These are phyloP conservation scores for Phoenoteleia sp. DNA, from an alignment of 2,888 invertebrate species.

Conservation along the genomic window DNA sequence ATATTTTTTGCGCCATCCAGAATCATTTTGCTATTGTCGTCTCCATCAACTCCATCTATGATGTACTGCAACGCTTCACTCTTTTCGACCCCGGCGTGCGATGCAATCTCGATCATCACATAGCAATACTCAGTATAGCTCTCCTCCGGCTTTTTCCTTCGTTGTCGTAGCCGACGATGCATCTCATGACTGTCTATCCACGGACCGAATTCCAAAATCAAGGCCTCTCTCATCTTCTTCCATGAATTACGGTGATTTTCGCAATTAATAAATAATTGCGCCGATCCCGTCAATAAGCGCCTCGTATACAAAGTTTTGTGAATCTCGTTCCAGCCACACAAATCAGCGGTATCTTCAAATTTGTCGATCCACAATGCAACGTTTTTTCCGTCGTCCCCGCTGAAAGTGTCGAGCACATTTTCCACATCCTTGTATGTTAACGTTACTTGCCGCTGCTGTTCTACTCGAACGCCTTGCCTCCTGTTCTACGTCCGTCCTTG, in stretches of 20 bases:
- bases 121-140: constrained; percentile 36
- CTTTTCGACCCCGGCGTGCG: constrained; percentile 6
- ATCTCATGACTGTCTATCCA: constrained; percentile 25
- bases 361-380: not conserved
- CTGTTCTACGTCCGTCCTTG: not conserved
- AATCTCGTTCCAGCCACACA: not conserved
- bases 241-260: constrained; percentile 36
- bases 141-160: constrained; percentile 33
- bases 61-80: not conserved
- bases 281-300: constrained; percentile 36
- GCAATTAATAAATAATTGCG: not conserved
- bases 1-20: not conserved
- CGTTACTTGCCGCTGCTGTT: too few relatives aligned
- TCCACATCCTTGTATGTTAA: not conserved
- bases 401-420: not conserved
- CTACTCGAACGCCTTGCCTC: too few relatives aligned
- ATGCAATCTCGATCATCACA: constrained; percentile 31
- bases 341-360: not conserved
- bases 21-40: not conserved
- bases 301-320: not conserved
- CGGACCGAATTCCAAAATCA: constrained; percentile 13
- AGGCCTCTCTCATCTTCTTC: constrained; percentile 6
- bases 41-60: not conserved
- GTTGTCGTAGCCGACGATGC: constrained; percentile 4
- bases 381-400: not conserved